Evolutionary conservation across 1,140 invertebrate genomes (phyloP), one percentile per base, ranked within the genome.

Genomic region (Euwallacea similis): DNA sequence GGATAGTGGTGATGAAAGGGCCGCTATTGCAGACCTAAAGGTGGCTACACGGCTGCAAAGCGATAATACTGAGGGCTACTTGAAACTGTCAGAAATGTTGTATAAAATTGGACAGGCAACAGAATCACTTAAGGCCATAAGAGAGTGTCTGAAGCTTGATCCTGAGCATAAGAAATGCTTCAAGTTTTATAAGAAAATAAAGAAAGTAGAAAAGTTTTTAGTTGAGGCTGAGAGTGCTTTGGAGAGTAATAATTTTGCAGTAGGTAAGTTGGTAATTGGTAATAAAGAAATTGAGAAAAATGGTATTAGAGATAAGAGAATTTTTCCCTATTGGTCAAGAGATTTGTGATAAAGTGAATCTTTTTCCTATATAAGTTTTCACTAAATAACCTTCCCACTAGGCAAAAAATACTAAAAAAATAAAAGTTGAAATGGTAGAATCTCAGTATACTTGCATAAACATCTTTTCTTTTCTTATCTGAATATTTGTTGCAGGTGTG

Each of bases 81-180:
- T 89, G 66, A 92, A 94, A 74, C 85, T 99, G 0, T 89, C 95
- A 42, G 83, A 85, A 47, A 82, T 99, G 50, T 87, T 97, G 47
- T 99, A 99, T 84, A 86, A 90, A 74, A 86, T 97, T 59, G 97
- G 97, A 9, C 92, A 98, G 76, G 93, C 95, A 43, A 91, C 93
- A 13, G 94, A 98, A 79, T 89, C 96, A 7, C 83, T 99, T 33
- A 93, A 89, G 82, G 93, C 98, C 85, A 92, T 99, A 74, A 88
- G 98, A 21, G 97, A 99, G 83, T 99, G 98, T 83, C 86, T 99
- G 8, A 98, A 98, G 84, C 84, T 98, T 33, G 98, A 99, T 85
- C 96, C 97, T 0, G 98, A 99, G 78, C 96, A 99, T 82, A 96
- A 97, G 82, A 85, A 92, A 69, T 99, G 98, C 84, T 97, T 90